These are phyloP conservation scores for Pocillopora verrucosa DNA, from an alignment of 64 coral and sea anemone genomes.

Conservation along the genomic window DNA sequence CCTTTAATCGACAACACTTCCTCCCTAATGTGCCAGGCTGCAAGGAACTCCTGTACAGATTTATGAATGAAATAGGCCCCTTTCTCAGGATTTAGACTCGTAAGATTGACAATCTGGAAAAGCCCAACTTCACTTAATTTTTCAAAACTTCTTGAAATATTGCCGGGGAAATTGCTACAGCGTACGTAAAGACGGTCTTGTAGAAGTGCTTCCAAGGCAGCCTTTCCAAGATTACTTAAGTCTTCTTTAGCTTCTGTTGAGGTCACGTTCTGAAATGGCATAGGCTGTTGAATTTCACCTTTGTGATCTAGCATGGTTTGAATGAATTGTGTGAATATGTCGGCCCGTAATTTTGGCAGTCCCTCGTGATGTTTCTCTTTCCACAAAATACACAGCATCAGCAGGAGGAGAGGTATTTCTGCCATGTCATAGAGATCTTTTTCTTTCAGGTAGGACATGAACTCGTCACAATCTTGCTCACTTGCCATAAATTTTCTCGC, in stretches of 20 bases:
- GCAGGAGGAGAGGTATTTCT: slow-evolving; percentile 15
- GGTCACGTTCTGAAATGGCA: no score
- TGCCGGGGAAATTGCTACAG: neutral
- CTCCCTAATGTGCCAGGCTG: slow-evolving; percentile 20
- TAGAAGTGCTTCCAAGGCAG: slow-evolving; percentile 19
- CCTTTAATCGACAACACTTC: neutral
- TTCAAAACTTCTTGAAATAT: neutral
- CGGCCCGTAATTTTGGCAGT: neutral
- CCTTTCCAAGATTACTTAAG: no score
- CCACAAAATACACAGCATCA: slow-evolving; percentile 27
- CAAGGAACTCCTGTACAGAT: slow-evolving; percentile 53
- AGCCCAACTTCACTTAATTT: slow-evolving; percentile 28
- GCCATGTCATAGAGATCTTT: slow-evolving; percentile 4
- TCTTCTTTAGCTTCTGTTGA: no score
- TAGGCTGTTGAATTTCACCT: no score
- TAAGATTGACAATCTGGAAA: slow-evolving; percentile 16
- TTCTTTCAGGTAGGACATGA: neutral
- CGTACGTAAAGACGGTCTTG: neutral
- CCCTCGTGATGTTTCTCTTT: neutral
- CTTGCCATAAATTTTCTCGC: neutral
- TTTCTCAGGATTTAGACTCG: neutral
- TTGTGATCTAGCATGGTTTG: no score
- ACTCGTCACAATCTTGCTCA: neutral
- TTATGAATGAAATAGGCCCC: slow-evolving; percentile 46
- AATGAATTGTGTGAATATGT: slow-evolving; percentile 23